A percentile compares a stretch with the other conserved stretches of the same genome.
phyloP scores from a whole-genome alignment of 1,140 invertebrate genomes.

The Drosophila sucinea region DNA sequence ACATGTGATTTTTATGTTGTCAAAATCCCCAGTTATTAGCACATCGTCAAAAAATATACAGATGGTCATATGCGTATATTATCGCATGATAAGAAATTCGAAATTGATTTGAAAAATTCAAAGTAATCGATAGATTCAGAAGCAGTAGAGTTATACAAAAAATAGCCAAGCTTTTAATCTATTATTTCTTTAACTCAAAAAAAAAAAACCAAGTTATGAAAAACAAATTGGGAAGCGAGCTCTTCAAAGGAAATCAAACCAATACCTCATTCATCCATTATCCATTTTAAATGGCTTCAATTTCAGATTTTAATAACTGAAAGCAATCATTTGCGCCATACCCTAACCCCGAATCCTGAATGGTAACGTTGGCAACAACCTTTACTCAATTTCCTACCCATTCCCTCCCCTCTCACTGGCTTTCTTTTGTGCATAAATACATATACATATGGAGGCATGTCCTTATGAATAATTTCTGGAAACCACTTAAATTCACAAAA shows the following conservation, averaged over 20 bases:
- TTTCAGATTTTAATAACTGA: constrained; percentile 20
- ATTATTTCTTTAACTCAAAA: neutral
- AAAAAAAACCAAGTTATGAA: neutral
- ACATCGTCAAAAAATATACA: too few relatives aligned
- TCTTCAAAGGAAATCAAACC: constrained; percentile 2
- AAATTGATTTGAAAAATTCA: too few relatives aligned
- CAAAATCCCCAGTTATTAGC: too few relatives aligned
- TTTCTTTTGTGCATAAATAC: constrained; percentile 6
- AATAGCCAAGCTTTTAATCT: neutral
- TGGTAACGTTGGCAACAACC: constrained; percentile 9
- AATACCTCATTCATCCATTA: constrained; percentile 9
- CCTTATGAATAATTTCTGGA: constrained; percentile 75
- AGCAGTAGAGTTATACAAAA: neutral
- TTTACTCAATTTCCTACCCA: constrained; percentile 14
- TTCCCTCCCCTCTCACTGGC: neutral
- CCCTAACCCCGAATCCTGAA: constrained; percentile 1
- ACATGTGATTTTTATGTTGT: too few relatives aligned
- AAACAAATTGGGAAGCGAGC: too few relatives aligned
- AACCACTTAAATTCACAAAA: constrained; percentile 68
- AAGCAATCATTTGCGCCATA: constrained; percentile 17
- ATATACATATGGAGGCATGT: constrained; percentile 36
- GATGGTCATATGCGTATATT: too few relatives aligned
- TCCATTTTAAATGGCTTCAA: constrained; percentile 7
- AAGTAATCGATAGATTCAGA: too few relatives aligned
- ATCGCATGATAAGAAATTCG: too few relatives aligned